phyloP scores from a whole-genome alignment of 2,797 vertebrate genomes.

The Neosilurus hyrtlii region DNA sequence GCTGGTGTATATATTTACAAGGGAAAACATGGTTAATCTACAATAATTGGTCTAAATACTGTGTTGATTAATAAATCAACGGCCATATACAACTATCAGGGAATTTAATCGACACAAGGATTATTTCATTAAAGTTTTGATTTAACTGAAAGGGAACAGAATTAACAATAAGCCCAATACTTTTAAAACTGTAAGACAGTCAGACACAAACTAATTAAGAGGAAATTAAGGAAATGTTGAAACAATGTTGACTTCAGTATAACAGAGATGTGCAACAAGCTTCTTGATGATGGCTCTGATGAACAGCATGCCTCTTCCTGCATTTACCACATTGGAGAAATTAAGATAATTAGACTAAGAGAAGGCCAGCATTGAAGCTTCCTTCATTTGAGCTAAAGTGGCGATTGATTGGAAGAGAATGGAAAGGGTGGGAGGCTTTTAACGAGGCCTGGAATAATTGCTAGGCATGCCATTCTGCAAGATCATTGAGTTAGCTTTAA shows the following conservation, averaged over 20 bases:
- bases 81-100: background rate
- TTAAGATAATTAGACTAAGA: conserved; percentile 63
- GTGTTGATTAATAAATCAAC: background rate
- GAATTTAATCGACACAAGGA: background rate
- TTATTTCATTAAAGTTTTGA: background rate
- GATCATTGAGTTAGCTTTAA: conserved; percentile 67
- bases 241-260: conserved; percentile 18
- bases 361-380: conserved; percentile 63
- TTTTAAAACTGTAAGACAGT: conserved; percentile 5
- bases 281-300: conserved; percentile 44
- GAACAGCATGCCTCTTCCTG: conserved; percentile 53
- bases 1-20: background rate
- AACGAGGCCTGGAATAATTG: conserved; percentile 79
- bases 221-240: conserved; percentile 34
- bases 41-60: conserved; percentile 14
- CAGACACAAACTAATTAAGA: conserved; percentile 25
- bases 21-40: conserved; percentile 5
- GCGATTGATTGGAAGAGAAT: conserved; percentile 76
- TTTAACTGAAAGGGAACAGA: background rate
- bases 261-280: conserved; percentile 39
- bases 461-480: conserved; percentile 74
- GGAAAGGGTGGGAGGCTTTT: conserved; percentile 72
- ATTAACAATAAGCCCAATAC: background rate
- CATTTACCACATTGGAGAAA: conserved; percentile 62
- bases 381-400: conserved; percentile 73